Evolutionary conservation across 2,113 vertebrate species (phyloP).

Genomic region (Myocastor coypus): DNA sequence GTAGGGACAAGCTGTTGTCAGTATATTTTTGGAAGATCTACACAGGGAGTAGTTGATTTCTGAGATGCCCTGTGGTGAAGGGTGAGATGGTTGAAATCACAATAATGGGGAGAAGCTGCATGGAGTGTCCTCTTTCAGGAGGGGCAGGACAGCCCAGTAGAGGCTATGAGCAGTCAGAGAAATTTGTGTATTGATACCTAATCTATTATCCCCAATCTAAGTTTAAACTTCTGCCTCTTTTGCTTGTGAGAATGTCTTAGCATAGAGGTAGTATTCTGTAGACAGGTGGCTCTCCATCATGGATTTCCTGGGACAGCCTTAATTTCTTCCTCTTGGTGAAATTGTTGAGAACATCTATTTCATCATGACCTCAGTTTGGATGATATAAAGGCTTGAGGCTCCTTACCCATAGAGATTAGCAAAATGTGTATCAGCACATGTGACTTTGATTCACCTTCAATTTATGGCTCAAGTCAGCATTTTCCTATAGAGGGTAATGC

Average conservation of each 20-base stretch:
- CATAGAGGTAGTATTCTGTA: neutral
- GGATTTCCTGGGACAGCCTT: neutral
- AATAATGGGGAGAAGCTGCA: neutral
- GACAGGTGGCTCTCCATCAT: neutral
- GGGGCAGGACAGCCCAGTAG: neutral
- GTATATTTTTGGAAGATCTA: neutral
- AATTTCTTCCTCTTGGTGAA: neutral
- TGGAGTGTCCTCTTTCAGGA: neutral
- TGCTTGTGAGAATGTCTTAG: neutral
- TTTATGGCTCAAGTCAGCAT: neutral
- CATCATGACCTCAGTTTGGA: neutral
- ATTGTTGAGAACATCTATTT: neutral
- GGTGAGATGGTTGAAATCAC: neutral
- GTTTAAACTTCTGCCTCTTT: neutral
- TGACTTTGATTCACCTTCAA: neutral
- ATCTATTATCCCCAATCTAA: neutral
- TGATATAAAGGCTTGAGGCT: neutral
- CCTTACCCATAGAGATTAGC: neutral
- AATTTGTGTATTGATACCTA: neutral
- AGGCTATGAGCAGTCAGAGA: neutral
- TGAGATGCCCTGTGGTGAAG: neutral
- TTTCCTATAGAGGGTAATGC: neutral
- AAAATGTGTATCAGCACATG: neutral
- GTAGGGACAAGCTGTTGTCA: neutral
- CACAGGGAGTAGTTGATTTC: rapidly evolving